These are phyloP conservation scores for Percopsis omiscomaycus DNA, from an alignment of 2,797 vertebrate genomes.

Conservation along the genomic window DNA sequence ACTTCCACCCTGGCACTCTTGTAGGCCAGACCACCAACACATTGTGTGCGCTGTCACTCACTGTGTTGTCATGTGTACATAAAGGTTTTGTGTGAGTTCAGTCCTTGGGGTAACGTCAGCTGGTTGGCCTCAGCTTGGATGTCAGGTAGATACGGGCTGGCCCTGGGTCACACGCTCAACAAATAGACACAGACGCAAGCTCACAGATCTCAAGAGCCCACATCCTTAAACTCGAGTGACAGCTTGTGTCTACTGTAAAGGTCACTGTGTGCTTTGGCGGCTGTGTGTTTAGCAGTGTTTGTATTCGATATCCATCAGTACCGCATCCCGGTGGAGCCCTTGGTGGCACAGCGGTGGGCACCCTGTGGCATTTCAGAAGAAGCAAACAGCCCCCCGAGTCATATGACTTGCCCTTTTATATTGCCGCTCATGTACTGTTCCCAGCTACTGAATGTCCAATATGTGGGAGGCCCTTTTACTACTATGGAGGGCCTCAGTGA, in stretches of 20 bases:
- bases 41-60: background rate
- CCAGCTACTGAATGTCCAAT: constrained; percentile 28
- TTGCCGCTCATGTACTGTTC: constrained; percentile 19
- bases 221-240: constrained; percentile 59
- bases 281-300: constrained; percentile 23
- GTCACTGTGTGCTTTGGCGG: constrained; percentile 54
- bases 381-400: constrained; percentile 8
- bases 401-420: constrained; percentile 4
- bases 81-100: background rate
- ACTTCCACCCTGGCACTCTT: no score
- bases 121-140: constrained; percentile 35
- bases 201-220: constrained; percentile 3
- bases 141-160: background rate
- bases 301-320: constrained; percentile 21
- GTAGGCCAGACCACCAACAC: no score
- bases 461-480: background rate
- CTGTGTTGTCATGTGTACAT: no score
- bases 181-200: constrained; percentile 7
- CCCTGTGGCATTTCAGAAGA: constrained; percentile 59
- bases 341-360: constrained; percentile 50
- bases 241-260: constrained; percentile 60
- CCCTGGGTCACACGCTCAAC: constrained; percentile 26
- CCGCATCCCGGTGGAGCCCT: constrained; percentile 29
- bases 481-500: background rate
- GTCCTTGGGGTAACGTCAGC: background rate